Percentiles rank a stretch among this genome's conserved stretches.
Evolutionary conservation across 2,797 vertebrate genomes (phyloP).

Genomic region (Acanthiza pusilla): DNA sequence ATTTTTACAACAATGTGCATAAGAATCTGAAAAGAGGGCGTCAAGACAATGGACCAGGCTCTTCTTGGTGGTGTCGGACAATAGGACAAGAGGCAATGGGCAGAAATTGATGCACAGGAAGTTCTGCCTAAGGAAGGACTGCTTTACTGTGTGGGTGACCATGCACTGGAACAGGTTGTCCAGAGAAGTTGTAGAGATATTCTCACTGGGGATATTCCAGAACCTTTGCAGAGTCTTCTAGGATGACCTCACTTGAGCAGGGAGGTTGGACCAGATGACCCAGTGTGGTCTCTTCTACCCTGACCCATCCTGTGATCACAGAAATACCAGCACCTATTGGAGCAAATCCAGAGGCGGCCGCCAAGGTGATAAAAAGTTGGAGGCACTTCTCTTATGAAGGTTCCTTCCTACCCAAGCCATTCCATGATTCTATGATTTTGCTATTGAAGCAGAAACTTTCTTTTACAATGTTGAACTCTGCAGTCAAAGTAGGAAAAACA

Average conservation of each 20-base stretch:
- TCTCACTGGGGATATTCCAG: background rate
- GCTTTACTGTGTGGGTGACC: no score
- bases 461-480: background rate
- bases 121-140: no score
- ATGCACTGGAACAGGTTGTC: background rate
- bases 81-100: no score
- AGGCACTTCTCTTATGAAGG: background rate
- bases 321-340: background rate
- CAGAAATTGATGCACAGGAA: background rate
- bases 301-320: accelerated
- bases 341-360: background rate
- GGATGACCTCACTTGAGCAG: background rate
- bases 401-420: background rate
- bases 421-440: background rate
- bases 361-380: background rate
- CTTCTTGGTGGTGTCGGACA: accelerated
- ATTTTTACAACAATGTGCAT: no score
- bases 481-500: background rate
- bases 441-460: background rate
- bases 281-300: no score
- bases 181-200: background rate
- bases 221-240: no score
- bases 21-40: background rate
- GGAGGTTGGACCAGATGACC: background rate
- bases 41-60: background rate